Conservation (phyloP, 2,113 vertebrate genomes). For the Acrocephalus arundinaceus region DNA sequence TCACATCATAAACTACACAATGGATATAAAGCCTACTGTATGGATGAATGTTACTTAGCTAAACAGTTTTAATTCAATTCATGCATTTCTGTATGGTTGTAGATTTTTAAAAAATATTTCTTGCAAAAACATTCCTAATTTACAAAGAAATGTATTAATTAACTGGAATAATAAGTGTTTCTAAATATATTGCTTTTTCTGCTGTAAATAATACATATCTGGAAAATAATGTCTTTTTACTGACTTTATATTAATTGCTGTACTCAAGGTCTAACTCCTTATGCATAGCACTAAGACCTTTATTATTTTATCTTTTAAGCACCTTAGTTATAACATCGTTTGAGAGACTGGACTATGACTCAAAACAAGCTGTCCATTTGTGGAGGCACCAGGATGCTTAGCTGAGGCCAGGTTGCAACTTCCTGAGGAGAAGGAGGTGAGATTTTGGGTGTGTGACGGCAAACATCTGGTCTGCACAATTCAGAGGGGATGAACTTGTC, state of each 20-base stretch:
- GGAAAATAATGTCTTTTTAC: neutral
- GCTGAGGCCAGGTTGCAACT: neutral
- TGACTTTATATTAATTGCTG: neutral
- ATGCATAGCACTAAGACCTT: neutral
- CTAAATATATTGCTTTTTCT: neutral
- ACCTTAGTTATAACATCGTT: neutral
- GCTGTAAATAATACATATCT: neutral
- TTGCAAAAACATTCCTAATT: neutral
- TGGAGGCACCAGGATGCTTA: neutral
- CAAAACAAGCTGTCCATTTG: neutral
- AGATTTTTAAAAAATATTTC: neutral
- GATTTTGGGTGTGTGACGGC: neutral
- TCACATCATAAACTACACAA: neutral
- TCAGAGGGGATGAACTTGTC: neutral
- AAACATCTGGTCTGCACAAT: neutral
- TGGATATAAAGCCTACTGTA: neutral
- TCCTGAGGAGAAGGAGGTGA: neutral
- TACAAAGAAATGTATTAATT: neutral
- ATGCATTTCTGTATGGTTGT: fast-evolving
- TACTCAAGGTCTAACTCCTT: neutral
- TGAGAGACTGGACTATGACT: neutral
- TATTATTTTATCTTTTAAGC: neutral
- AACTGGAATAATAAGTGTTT: neutral
- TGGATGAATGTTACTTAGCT: neutral
- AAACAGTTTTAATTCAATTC: neutral